Evolutionary conservation across 2,113 vertebrate species (phyloP), one percentile per base, ranked within the genome.

Genomic region (Daphoenositta chrysoptera): DNA sequence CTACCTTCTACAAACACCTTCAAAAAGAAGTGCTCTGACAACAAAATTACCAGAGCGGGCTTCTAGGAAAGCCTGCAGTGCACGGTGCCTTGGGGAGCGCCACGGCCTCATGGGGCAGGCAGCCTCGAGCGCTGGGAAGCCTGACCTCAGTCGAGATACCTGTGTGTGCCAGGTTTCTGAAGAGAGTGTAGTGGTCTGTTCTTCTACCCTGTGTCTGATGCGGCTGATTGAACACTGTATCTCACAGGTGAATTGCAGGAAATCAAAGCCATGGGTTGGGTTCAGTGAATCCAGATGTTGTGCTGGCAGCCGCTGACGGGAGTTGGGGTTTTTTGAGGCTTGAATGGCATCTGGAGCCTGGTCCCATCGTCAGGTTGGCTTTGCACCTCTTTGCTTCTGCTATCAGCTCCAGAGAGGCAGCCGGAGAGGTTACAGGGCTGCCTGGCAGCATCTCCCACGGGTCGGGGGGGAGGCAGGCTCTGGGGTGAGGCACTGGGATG

Each of bases 301-400:
- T 0, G 0, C 63, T 26, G 75, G 19, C 22, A 19, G 1, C 21
- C 1, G 0, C 48, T 31, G 45, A 0, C 31, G 7, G 61, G 2
- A 3, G 23, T 2, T 28, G 57, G 42, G 13, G 9, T 6, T 7
- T 75, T 75, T 9, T 23, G 63, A 27, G 66, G 58, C 2, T 60
- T 14, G 1, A 15, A 2, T 0, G 0, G 64, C 61, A 58, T 56
- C 23, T 73, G 81, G 33, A 64, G 31, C 28, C n/a, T 12, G 73
- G 44, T 30, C 15, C 15, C 16, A 0, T 2, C 13, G 14, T 12
- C 28, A 33, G 39, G 9, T 4, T 27, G 63, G 35, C n/a, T 71
- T 91, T 75, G 23, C n/a, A 9, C 22, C 17, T 60, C 26, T 27
- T 39, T 57, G 69, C 37, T 14, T 18, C 68, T 14, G 8, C 3